phyloP scores from a whole-genome alignment of 2,888 invertebrate genomes.

The Flabesymbios commensalis region DNA sequence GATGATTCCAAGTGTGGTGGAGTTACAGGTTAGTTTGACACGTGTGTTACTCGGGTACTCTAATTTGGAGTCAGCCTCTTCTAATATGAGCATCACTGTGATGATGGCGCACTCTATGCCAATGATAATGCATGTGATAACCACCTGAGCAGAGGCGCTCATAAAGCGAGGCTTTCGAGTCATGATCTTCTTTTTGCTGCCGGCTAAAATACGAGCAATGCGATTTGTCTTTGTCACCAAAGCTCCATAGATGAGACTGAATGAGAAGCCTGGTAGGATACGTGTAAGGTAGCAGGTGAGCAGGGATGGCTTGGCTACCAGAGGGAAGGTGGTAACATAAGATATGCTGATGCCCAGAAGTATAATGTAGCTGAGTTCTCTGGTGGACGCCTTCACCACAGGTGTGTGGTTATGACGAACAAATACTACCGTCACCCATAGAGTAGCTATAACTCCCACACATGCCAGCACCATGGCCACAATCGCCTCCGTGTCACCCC shows the following conservation, averaged over 20 bases:
- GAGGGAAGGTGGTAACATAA: conserved; percentile 76
- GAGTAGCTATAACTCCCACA: conserved; percentile 80
- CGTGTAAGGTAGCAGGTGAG: conserved; percentile 88
- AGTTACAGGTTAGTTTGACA: conserved; percentile 69
- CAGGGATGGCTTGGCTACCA: conserved; percentile 77
- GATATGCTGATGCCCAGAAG: conserved; percentile 64
- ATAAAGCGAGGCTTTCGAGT: conserved; percentile 88
- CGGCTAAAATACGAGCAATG: conserved; percentile 94
- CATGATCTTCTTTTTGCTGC: conserved; percentile 91
- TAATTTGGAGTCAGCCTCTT: conserved; percentile 68
- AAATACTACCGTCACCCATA: conserved; percentile 80
- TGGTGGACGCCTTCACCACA: conserved; percentile 92
- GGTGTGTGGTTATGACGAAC: conserved; percentile 88
- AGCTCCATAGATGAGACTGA: conserved; percentile 96
- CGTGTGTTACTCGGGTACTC: conserved; percentile 59
- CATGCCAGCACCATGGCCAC: conserved; percentile 74
- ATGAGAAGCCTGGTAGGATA: conserved; percentile 90
- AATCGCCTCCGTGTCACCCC: conserved; percentile 70
- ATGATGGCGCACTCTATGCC: conserved; percentile 82
- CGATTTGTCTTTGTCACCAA: conserved; percentile 96
- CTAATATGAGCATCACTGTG: conserved; percentile 67
- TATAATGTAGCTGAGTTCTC: conserved; percentile 78
- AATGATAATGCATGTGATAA: conserved; percentile 83
- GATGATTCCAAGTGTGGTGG: conserved; percentile 67
- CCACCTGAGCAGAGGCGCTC: conserved; percentile 63